Base-by-base conservation (phyloP, 2,888 invertebrate species). In the Acanthosoma haemorrhoidale region DNA sequence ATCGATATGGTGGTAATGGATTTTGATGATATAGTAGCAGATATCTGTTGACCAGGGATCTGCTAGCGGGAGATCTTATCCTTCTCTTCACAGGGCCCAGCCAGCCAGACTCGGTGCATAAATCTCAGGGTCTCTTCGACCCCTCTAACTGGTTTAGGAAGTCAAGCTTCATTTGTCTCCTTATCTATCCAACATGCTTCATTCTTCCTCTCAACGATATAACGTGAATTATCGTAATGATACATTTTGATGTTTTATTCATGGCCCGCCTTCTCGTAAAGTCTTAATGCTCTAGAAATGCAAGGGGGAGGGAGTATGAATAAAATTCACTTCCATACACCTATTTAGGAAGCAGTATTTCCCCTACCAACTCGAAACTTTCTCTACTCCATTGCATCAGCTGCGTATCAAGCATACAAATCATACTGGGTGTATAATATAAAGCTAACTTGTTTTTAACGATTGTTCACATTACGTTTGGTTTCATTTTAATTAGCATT, bases 91-190 rank as follows among this genome's bases (percentile, higher is more conserved):
- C 43, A 9, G 15, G n/a, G 41, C 9, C 16, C 5, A 18, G 43
- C 18, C n/a, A n/a, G n/a, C n/a, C n/a, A n/a, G n/a, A n/a, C n/a
- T n/a, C n/a, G n/a, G n/a, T 51, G 25, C 29, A 51, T 51, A 51
- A 51, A 51, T 51, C 51, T n/a, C n/a, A n/a, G n/a, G n/a, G n/a
- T n/a, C n/a, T n/a, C n/a, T 51, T 51, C n/a, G 25, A 29, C 51
- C 61, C 61, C 36, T 36, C 61, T 34, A 61, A 61, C 61, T 36
- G 61, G 34, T 61, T 61, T 61, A 61, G 36, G 61, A 36, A 61
- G 36, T 36, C 36, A 61, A 61, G 61, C 61, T 61, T 61, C 61
- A 61, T 61, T 61, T 61, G 61, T 36, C 61, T 36, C 59, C 59
- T 61, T 61, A 61, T 61, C 61, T 61, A 61, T 38, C 21, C 61